Evolutionary conservation across 2,113 vertebrate genomes (phyloP), one percentile per base, ranked within the genome.

Genomic region (Mystacornis crossleyi): DNA sequence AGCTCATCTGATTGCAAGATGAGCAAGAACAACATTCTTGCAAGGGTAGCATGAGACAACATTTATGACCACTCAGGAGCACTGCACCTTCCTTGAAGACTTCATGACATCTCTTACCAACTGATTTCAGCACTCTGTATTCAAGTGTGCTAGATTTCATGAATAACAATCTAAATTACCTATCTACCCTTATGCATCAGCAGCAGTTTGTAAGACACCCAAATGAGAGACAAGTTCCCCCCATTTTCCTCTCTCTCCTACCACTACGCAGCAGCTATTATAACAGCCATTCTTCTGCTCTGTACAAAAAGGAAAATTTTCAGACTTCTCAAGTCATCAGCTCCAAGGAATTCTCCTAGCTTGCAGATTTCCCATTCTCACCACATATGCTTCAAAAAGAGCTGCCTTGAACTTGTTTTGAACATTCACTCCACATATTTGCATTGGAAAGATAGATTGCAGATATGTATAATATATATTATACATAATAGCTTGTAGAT

Each of bases 11-110:
- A 14, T 54, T 58, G 23, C 38, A 58, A 17, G 5, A 4, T 53
- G 5, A 54, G 38, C 14, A 72, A 33, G 40, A 54, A 61, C 34
- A 38, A 54, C 0, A 0, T 33, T 45, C 48, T 45, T 73, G 23
- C 21, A 54, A 45, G 21, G 9, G 23, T 33, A 72, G 40, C 18
- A 12, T 18, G 72, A 82, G 29, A 25, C 7, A 72, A 7, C 6
- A 43, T 66, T 58, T 25, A 31, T 26, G 26, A 60, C 33, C 51
- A 12, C 53, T 55, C 0, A 0, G 62, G 11, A 72, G 5, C 36
- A 36, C 20, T 64, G 26, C 33, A 43, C 31, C 18, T 89, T 79
- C 53, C 48, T 75, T 78, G 34, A 62, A 80, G 40, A 43, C 7
- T 83, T 91, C 58, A 19, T 26, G 29, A 8, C 12, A 51, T 21